These are phyloP conservation scores for Drosophila borborema DNA, from an alignment of 2,888 invertebrate species.

Conservation along the genomic window DNA sequence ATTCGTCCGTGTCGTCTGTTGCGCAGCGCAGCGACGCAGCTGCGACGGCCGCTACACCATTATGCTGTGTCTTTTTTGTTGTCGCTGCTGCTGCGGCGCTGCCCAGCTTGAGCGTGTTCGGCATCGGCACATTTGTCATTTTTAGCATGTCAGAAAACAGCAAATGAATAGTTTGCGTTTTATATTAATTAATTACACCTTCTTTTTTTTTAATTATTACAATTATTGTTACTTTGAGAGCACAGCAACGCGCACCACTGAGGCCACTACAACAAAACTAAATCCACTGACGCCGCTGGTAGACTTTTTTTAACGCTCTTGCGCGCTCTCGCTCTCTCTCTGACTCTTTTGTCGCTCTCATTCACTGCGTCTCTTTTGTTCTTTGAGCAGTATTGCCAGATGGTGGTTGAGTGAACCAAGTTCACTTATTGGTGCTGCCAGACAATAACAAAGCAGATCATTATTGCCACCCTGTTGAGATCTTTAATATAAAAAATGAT, in stretches of 20 bases:
- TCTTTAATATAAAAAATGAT: slow-evolving; percentile 8
- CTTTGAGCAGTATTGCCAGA: slow-evolving; percentile 50
- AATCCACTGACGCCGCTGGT: slow-evolving; percentile 83
- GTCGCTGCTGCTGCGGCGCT: slow-evolving; percentile 54
- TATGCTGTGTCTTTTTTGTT: slow-evolving; percentile 71
- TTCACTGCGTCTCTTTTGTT: slow-evolving; percentile 58
- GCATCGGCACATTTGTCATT: slow-evolving; percentile 69
- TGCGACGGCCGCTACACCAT: slow-evolving; percentile 75
- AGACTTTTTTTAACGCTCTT: slow-evolving; percentile 53
- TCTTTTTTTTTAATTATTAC: slow-evolving; percentile 42
- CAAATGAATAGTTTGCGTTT: slow-evolving; percentile 32
- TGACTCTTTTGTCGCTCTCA: slow-evolving; percentile 17
- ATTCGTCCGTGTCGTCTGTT: slow-evolving; percentile 62
- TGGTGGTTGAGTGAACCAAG: slow-evolving; percentile 41
- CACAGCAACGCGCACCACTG: slow-evolving; percentile 59
- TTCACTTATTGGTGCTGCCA: slow-evolving; percentile 44
- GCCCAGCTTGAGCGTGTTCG: slow-evolving; percentile 53
- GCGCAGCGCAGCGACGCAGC: slow-evolving; percentile 64
- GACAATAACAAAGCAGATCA: slow-evolving; percentile 47
- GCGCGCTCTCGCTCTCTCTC: slow-evolving; percentile 45
- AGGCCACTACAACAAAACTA: slow-evolving; percentile 65
- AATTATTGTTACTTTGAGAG: slow-evolving; percentile 48
- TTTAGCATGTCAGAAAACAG: slow-evolving; percentile 59
- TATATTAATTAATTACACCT: slow-evolving; percentile 44
- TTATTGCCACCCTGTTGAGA: slow-evolving; percentile 42